Conservation (phyloP, 2,888 invertebrate genomes). For the Drosophila macrothrix region DNA sequence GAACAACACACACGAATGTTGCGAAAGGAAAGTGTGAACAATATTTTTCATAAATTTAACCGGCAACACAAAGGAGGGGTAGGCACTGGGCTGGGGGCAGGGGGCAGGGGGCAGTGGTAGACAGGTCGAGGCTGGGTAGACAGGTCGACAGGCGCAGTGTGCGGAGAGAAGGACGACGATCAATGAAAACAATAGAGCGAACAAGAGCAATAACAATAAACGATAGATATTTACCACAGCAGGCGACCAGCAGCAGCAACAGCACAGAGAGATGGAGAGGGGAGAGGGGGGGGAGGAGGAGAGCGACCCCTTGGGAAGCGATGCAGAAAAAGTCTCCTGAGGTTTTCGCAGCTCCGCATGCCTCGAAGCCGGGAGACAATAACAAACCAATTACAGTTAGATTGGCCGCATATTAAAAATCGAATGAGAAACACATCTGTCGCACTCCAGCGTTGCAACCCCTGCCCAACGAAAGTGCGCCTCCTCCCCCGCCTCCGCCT, state of each 20-base stretch:
- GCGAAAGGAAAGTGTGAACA: slow-evolving; percentile 80
- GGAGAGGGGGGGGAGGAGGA: not conserved
- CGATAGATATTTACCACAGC: slow-evolving; percentile 83
- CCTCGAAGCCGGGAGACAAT: slow-evolving; percentile 70
- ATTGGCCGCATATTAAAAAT: slow-evolving; percentile 85
- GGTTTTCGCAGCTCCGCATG: slow-evolving; percentile 60
- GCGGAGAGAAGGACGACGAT: slow-evolving; percentile 34
- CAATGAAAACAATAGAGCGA: slow-evolving; percentile 72
- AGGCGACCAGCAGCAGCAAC: slow-evolving; percentile 49
- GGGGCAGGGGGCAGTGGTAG: slow-evolving; percentile 7
- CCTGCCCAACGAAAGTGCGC: not conserved
- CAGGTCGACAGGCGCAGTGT: slow-evolving; percentile 36
- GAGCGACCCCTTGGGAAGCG: slow-evolving; percentile 34
- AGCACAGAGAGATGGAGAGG: not conserved
- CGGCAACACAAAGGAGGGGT: slow-evolving; percentile 28
- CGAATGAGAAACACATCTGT: slow-evolving; percentile 86
- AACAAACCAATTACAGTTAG: slow-evolving; percentile 85
- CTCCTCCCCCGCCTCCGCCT: not conserved
- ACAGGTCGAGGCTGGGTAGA: slow-evolving; percentile 49
- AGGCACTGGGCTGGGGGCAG: not conserved
- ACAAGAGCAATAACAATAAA: slow-evolving; percentile 75
- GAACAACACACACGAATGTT: slow-evolving; percentile 27
- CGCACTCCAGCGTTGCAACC: slow-evolving; percentile 61
- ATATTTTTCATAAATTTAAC: slow-evolving; percentile 83
- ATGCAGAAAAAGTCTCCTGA: slow-evolving; percentile 77